Evolutionary conservation across 1,140 invertebrate genomes (phyloP).

Genomic region (Anthonomus grandis): DNA sequence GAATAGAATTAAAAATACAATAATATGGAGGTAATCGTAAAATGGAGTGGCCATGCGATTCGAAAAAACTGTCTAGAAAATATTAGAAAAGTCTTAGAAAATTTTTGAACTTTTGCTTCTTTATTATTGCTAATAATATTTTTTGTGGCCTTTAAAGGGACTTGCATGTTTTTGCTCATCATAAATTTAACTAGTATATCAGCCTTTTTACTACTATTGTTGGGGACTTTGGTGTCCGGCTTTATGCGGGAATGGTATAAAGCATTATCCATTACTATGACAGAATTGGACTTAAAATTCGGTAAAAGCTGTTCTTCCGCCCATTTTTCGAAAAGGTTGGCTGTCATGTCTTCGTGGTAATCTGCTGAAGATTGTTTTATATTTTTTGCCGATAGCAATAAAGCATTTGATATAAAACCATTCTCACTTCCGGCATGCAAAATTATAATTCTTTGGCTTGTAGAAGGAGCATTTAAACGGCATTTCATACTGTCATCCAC

Average conservation of each 20-base stretch:
- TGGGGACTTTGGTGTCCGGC: slow-evolving; percentile 13
- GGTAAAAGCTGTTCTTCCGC: slow-evolving; percentile 14
- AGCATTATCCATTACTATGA: slow-evolving; percentile 27
- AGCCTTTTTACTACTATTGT: background rate
- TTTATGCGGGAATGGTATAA: slow-evolving; percentile 10
- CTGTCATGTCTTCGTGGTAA: slow-evolving; percentile 30
- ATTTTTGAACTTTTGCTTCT: no score
- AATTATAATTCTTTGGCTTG: slow-evolving; percentile 34
- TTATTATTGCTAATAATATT: no score
- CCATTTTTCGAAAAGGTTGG: slow-evolving; percentile 19
- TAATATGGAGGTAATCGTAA: no score
- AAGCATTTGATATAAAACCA: slow-evolving; percentile 33
- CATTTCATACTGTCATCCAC: slow-evolving; percentile 11
- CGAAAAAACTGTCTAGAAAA: no score
- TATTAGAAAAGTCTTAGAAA: no score
- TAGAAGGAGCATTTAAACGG: slow-evolving; percentile 14
- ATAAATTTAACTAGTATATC: no score
- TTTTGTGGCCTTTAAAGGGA: no score
- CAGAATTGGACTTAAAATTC: slow-evolving; percentile 18
- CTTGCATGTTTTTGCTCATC: no score
- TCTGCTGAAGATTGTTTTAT: slow-evolving; percentile 21
- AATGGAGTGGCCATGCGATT: no score
- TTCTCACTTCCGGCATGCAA: slow-evolving; percentile 34
- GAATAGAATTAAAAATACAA: no score
- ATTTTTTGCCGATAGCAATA: slow-evolving; percentile 29